A percentile compares a stretch with the other conserved stretches of the same genome.
Conservation (phyloP, 2,113 vertebrate genomes). For the Hippoglossus stenolepis region DNA sequence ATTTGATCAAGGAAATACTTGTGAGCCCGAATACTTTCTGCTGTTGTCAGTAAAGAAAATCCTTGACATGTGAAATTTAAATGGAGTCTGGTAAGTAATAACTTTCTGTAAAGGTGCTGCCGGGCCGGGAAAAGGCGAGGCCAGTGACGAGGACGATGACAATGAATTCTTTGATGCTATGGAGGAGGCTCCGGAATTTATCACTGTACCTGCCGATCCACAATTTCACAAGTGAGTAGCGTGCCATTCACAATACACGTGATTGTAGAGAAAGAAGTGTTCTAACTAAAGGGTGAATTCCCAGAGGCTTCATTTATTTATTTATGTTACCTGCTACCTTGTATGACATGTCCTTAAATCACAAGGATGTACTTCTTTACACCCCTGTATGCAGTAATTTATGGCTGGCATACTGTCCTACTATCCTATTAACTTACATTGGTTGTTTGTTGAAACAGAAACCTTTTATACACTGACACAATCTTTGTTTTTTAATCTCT, state of each 20-base stretch:
- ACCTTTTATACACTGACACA: not conserved
- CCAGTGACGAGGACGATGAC: slow-evolving; percentile 95
- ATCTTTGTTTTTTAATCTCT: slow-evolving; percentile 1
- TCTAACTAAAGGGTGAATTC: not conserved
- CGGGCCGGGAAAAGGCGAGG: slow-evolving; percentile 87
- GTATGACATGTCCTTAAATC: not conserved
- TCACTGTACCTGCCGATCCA: slow-evolving; percentile 88
- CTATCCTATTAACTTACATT: not conserved
- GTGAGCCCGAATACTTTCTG: too few species aligned
- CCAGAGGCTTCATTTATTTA: not conserved
- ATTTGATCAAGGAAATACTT: too few species aligned
- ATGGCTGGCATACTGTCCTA: not conserved
- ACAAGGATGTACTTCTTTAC: not conserved
- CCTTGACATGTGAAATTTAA: too few species aligned
- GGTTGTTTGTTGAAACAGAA: not conserved
- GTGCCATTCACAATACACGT: not conserved
- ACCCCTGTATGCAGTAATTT: not conserved
- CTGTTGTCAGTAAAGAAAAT: too few species aligned
- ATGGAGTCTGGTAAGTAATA: not conserved
- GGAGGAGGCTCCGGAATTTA: slow-evolving; percentile 91
- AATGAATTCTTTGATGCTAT: slow-evolving; percentile 94
- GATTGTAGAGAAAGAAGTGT: not conserved
- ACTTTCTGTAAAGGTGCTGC: slow-evolving; percentile 73
- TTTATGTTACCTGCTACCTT: not conserved
- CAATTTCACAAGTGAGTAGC: slow-evolving; percentile 91